A percentile compares a stretch with the other conserved stretches of the same genome.
Evolutionary conservation across 2,797 vertebrate species (phyloP).

Genomic region (Echiichthys vipera): DNA sequence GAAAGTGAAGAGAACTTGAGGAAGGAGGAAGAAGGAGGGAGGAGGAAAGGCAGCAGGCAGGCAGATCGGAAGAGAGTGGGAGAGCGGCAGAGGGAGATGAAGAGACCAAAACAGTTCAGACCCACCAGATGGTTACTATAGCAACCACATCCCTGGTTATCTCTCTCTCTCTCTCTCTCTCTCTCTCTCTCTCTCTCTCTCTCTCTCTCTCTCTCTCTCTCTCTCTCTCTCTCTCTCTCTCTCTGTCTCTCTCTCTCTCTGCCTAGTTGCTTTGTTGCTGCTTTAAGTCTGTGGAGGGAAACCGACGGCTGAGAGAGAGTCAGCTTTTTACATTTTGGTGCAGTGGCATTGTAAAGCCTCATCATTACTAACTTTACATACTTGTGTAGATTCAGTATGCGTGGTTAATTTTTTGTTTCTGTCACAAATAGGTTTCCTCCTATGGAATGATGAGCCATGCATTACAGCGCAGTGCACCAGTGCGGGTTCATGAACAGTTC

Average conservation of each 20-base stretch:
- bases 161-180: conserved; percentile 27
- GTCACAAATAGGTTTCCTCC: neutral
- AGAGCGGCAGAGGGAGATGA: conserved; percentile 77
- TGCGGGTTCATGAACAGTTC: conserved; percentile 45
- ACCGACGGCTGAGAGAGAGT: conserved; percentile 65
- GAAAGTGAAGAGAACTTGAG: conserved; percentile 41
- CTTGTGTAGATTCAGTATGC: conserved; percentile 4
- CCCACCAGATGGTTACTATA: conserved; percentile 88
- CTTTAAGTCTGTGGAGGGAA: conserved; percentile 77
- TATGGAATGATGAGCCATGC: neutral
- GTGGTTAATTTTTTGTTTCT: neutral
- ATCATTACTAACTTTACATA: conserved; percentile 60
- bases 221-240: conserved; percentile 18
- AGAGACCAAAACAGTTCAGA: conserved; percentile 83
- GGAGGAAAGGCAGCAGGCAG: conserved; percentile 74
- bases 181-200: conserved; percentile 16
- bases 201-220: conserved; percentile 51
- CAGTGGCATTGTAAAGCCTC: conserved; percentile 65
- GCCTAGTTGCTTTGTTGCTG: conserved; percentile 77
- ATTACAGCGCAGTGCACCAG: conserved; percentile 3
- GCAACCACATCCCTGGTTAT: conserved; percentile 83
- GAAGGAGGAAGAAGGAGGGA: conserved; percentile 56
- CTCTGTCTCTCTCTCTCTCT: conserved; percentile 55
- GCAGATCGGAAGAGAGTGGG: conserved; percentile 50
- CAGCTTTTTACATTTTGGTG: conserved; percentile 75